Base-by-base conservation (phyloP, 2,888 invertebrate genomes). In the Callyntrura sp. region DNA sequence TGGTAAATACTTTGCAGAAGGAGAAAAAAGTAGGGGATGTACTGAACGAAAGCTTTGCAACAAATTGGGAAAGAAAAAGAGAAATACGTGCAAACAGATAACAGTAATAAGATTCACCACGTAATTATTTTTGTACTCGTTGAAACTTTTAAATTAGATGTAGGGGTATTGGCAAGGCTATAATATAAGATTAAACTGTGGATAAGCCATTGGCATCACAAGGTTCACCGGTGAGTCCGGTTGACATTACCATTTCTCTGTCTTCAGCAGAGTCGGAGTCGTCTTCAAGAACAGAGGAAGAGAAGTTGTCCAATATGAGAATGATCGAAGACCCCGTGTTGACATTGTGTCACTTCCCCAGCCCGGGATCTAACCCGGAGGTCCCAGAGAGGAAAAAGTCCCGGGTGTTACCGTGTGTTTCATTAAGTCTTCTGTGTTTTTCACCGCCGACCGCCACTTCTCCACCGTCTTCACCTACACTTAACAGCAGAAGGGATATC, bases 301-400 rank as follows among this genome's bases (percentile, higher is more conserved):
- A 91, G 86, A 92, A 90, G 82, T 91, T 91, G 84, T 91, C 92
- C 92, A 93, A 92, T 90, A 93, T 93, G 93, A 93, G 93, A 93
- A 93, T 93, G 93, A 93, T 93, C 92, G 93, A 93, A 93, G 93
- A 93, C 92, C 93, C 93, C 91, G 93, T 93, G 87, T 93, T 93
- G 93, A 93, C 93, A 90, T 91, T 93, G 90, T 93, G 93, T 93
- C 93, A 93, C 92, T 93, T 92, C 90, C 93, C 93, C 91, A 92
- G 92, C 87, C 93, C 93, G 92, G 93, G 93, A 87, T 92, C 92
- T 93, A 93, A 93, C 91, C 93, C 93, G 91, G 92, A 93, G 91
- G 90, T 93, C 90, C 93, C 93, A 20, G 93, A 93, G 90, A 91
- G 92, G 91, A 93, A 93, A 92, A 93, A 93, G 88, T 91, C 92